Evolutionary conservation across 2,888 invertebrate species (phyloP), one percentile per base, ranked within the genome.

Genomic region (Sympetrum striolatum): DNA sequence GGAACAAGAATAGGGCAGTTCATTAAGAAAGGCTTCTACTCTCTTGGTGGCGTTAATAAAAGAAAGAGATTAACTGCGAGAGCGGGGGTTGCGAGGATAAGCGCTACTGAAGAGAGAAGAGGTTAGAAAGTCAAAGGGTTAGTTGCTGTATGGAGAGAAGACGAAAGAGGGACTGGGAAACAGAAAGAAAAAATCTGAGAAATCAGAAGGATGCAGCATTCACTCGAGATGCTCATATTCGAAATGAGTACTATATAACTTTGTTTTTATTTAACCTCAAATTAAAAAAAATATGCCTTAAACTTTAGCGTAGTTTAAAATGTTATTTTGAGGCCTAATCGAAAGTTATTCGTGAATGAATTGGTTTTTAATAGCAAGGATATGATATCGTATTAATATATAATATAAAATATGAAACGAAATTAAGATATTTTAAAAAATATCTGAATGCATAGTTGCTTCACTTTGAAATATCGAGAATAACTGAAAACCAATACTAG

Each of bases 41-140:
- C 60, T 60, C 86, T 86, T 60, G 58, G 37, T 58, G 60, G 86
- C 86, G 86, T 60, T 60, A 60, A 86, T 86, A 86, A 86, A 86
- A 86, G 60, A 60, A 58, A 37, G 60, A 60, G 64, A 60, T 60
- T 86, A 60, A 86, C 60, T n/a, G 82, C 31, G 82, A 25, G 82
- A 48, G 82, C 15, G 81, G 64, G 64, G n/a, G 14, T 0, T 1
- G 64, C 6, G 25, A 10, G 73, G 73, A 25, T 25, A 25, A 73
- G 2, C 14, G 73, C 31, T 31, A 73, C 25, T 31, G 25, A 31
- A 14, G 73, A 22, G 25, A n/a, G 64, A 64, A 44, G 10, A 18
- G 53, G 53, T 53, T 53, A 53, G 53, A 53, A 18, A 53, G 53
- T 53, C 53, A 53, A 53, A 53, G 53, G 53, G 53, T 53, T 48